phyloP scores from a whole-genome alignment of 2,888 invertebrate species.

The Sinelater perroti region DNA sequence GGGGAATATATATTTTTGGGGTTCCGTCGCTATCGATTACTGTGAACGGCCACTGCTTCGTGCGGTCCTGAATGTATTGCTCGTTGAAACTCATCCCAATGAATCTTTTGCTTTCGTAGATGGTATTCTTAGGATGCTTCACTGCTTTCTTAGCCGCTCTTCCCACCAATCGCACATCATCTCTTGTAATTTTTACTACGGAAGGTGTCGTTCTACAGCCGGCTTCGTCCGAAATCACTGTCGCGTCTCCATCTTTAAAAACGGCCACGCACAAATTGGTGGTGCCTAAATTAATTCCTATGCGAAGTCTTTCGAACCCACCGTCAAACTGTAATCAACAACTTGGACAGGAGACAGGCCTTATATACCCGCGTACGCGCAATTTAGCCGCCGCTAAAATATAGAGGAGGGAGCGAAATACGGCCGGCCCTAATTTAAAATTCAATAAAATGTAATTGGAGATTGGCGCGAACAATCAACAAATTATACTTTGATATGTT shows the following conservation, averaged over 20 bases:
- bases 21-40: constrained; percentile 22
- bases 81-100: constrained; percentile 35
- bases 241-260: constrained; percentile 22
- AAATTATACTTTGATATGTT: too few species aligned
- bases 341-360: too few species aligned
- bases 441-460: too few species aligned
- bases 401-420: too few species aligned
- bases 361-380: too few species aligned
- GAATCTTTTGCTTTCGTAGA: constrained; percentile 37
- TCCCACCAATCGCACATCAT: constrained; percentile 26
- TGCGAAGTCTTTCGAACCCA: too few species aligned
- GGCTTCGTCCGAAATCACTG: constrained; percentile 35
- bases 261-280: constrained; percentile 37
- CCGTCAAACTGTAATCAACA: too few species aligned
- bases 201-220: constrained; percentile 32
- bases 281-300: constrained; percentile 40
- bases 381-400: too few species aligned
- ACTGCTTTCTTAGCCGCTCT: constrained; percentile 30
- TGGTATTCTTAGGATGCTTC: constrained; percentile 33
- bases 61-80: constrained; percentile 28
- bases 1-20: constrained; percentile 31
- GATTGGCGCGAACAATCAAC: too few species aligned
- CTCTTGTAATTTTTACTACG: constrained; percentile 26
- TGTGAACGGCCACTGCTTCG: constrained; percentile 32
- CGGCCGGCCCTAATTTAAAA: too few species aligned